Evolutionary conservation across 1,140 invertebrate genomes (phyloP), one percentile per base, ranked within the genome.

Genomic region (Drosophila azteca): DNA sequence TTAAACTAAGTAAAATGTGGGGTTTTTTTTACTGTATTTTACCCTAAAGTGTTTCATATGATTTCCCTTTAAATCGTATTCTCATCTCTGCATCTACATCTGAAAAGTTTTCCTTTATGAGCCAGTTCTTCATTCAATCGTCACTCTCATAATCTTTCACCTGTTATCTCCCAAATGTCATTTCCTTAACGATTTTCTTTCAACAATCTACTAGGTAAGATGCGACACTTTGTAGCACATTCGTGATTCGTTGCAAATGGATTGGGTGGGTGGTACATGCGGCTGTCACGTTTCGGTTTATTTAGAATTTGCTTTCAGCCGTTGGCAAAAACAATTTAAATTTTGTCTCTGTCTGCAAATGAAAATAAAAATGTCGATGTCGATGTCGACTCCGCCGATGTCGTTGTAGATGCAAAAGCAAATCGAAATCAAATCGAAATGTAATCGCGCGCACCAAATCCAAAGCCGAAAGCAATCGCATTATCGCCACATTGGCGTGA

Each of bases 341-440:
- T 88, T 82, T 87, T 88, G 82, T 88, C 83, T 75, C 65, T 78
- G 82, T 45, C 62, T 57, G 41, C 52, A 79, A 78, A 75, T 63
- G 51, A 61, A 76, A 62, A 78, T 78, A 81, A 75, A 75, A 77
- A 66, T 59, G 57, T 41, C 44, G 48, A 79, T 53, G 53, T 24
- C 44, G 60, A 54, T n/a, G n/a, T n/a, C n/a, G n/a, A n/a, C n/a
- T n/a, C n/a, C 49, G 15, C 39, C 31, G 73, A 64, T 77, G 67
- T 63, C 69, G 58, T 63, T 63, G 77, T 35, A 53, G 51, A 70
- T 79, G 77, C 75, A 50, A 68, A 77, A 67, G 63, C 78, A 87
- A 85, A 85, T 85, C 78, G 82, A 82, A 87, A 87, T 87, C 82
- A 85, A 85, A 85, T 85, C 82, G 83, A 88, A 87, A 87, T 87